Conservation (phyloP, 2,113 vertebrate species). For the Chelonoidis abingdonii region DNA sequence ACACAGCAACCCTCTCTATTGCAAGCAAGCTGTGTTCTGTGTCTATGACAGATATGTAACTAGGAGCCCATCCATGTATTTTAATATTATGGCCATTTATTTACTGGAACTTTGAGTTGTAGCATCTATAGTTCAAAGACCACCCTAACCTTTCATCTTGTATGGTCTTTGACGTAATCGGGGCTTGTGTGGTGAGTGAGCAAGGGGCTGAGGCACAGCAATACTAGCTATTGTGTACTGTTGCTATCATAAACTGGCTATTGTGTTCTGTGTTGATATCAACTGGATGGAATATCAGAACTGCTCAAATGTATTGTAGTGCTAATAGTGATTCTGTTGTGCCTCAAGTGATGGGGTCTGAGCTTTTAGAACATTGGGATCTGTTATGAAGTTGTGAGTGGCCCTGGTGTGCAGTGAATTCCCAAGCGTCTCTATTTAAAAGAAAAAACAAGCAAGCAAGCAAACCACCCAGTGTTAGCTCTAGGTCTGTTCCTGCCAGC, state of each 20-base stretch:
- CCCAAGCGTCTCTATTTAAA: background rate
- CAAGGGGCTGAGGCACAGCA: background rate
- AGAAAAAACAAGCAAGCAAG: background rate
- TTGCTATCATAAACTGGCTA: background rate
- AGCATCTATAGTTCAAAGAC: background rate
- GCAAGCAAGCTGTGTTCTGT: background rate
- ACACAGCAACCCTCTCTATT: background rate
- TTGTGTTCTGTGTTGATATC: rapidly evolving
- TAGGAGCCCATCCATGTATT: background rate
- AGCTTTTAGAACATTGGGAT: background rate
- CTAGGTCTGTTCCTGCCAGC: background rate
- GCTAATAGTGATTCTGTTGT: background rate
- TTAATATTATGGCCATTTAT: background rate
- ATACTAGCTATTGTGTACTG: background rate
- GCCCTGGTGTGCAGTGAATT: rapidly evolving
- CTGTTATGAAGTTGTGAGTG: background rate
- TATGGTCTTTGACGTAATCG: background rate
- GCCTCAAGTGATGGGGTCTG: background rate
- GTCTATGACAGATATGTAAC: background rate
- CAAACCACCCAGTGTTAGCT: background rate
- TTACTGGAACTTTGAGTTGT: background rate
- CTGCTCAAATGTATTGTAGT: rapidly evolving
- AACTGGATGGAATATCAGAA: background rate
- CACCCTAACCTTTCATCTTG: background rate
- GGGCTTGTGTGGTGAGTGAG: background rate